phyloP scores from a whole-genome alignment of 35 echinoderm and acorn worm species.

The Ophioderma brevispina region DNA sequence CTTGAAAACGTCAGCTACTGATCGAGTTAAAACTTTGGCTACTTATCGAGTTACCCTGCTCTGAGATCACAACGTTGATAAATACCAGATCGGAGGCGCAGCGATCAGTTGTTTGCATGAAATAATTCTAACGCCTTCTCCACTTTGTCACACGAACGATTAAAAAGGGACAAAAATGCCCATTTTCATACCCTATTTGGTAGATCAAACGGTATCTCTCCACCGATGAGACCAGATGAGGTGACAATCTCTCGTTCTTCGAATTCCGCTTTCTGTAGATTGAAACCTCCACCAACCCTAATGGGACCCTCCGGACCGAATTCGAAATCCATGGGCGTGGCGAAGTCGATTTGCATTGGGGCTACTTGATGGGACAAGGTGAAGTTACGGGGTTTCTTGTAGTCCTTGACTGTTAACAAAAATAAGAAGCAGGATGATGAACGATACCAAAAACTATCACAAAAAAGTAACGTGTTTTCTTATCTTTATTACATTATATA shows the following conservation, averaged over 20 bases:
- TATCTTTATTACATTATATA: too few relatives aligned
- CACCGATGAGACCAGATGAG: background rate
- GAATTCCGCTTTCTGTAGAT: constrained; percentile 63
- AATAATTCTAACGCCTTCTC: too few relatives aligned
- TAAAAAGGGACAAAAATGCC: background rate
- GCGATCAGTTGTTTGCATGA: too few relatives aligned
- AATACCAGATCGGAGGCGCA: too few relatives aligned
- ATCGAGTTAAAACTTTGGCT: too few relatives aligned
- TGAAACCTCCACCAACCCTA: constrained; percentile 19
- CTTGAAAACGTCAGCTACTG: too few relatives aligned
- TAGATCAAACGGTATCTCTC: background rate
- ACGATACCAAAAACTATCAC: too few relatives aligned
- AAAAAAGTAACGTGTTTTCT: too few relatives aligned
- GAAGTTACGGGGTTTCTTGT: constrained; percentile 15
- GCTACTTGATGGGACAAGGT: constrained; percentile 59
- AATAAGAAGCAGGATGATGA: too few relatives aligned
- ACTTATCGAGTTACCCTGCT: too few relatives aligned
- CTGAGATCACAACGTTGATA: too few relatives aligned
- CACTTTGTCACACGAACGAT: too few relatives aligned
- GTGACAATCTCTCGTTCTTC: constrained; percentile 31
- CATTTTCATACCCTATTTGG: background rate
- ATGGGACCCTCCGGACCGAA: constrained; percentile 32
- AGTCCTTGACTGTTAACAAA: background rate
- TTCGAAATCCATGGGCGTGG: constrained; percentile 56
- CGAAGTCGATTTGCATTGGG: constrained; percentile 72